These are phyloP conservation scores for Desmodus rotundus DNA, from an alignment of 2,113 vertebrate species.

Conservation along the genomic window DNA sequence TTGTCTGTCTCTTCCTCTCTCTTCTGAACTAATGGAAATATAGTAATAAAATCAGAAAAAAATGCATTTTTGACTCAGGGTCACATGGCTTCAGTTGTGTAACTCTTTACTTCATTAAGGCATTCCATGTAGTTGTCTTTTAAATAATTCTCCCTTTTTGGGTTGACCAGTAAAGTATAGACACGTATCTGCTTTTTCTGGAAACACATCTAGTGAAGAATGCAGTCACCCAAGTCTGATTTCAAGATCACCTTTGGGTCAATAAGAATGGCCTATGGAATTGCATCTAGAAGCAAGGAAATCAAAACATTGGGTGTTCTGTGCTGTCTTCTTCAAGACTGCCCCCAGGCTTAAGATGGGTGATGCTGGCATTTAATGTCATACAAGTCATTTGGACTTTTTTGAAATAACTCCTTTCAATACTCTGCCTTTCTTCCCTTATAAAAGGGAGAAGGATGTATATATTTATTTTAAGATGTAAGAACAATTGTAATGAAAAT, in stretches of 20 bases:
- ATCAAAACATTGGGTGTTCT: not conserved
- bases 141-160: not conserved
- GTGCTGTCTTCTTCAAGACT: not conserved
- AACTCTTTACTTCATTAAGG: not conserved
- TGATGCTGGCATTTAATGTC: not conserved
- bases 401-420: not conserved
- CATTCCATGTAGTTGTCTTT: not conserved
- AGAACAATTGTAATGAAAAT: conserved; percentile 45
- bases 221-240: not conserved
- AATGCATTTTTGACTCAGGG: not conserved
- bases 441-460: not conserved
- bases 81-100: not conserved
- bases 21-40: not conserved
- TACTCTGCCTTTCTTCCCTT: not conserved
- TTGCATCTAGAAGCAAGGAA: not conserved
- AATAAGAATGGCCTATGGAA: not conserved
- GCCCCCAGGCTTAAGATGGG: not conserved
- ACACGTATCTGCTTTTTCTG: not conserved
- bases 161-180: not conserved
- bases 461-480: not conserved
- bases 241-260: not conserved
- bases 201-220: not conserved
- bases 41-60: not conserved
- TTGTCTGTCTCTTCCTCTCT: not conserved
- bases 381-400: not conserved